Percentiles rank a stretch among this genome's conserved stretches.
phyloP scores from a whole-genome alignment of 2,888 invertebrate species.

The Sarcophaga subvicina region DNA sequence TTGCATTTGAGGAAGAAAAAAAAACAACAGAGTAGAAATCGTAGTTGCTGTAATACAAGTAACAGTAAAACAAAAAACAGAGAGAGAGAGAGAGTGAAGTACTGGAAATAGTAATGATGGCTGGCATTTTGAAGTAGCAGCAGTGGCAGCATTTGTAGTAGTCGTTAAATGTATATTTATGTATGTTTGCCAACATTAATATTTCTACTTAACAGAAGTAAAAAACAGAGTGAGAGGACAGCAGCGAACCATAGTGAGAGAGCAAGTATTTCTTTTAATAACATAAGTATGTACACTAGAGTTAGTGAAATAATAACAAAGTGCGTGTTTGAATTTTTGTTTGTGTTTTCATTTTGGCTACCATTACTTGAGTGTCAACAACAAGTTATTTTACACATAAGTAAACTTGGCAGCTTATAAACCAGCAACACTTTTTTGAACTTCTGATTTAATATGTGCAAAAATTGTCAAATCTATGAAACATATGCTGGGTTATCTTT shows the following conservation, averaged over 20 bases:
- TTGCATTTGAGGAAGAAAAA: constrained; percentile 14
- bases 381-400: constrained; percentile 64
- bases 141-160: background rate
- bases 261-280: background rate
- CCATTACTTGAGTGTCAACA: constrained; percentile 65
- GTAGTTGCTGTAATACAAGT: background rate
- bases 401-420: constrained; percentile 41
- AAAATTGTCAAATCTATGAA: background rate
- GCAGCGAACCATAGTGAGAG: background rate
- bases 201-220: background rate
- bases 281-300: background rate
- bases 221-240: background rate
- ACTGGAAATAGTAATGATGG: constrained; percentile 11
- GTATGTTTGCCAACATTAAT: constrained; percentile 60
- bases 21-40: background rate
- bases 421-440: constrained; percentile 1
- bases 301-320: background rate
- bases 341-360: constrained; percentile 53
- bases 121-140: background rate
- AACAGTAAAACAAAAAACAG: background rate
- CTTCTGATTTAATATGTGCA: background rate
- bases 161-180: constrained; percentile 59
- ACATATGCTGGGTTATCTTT: constrained; percentile 13
- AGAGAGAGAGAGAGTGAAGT: background rate
- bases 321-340: constrained; percentile 3